Conservation (phyloP, 2,888 invertebrate genomes). For the Drosophila longiperda region DNA sequence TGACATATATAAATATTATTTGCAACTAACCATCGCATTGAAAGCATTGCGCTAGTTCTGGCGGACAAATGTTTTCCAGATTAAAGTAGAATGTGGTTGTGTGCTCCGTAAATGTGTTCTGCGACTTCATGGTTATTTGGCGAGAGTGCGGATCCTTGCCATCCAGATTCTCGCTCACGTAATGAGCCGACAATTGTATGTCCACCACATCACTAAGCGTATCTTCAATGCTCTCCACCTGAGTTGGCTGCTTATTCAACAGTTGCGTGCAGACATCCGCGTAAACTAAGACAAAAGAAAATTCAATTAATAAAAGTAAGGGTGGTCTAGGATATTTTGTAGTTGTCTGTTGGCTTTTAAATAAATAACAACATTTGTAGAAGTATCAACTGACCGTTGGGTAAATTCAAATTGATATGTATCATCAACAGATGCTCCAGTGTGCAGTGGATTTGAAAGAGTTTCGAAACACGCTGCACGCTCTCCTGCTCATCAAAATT, state of each 20-base stretch:
- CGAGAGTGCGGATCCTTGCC: constrained; percentile 83
- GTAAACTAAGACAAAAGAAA: constrained; percentile 63
- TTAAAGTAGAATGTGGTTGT: constrained; percentile 82
- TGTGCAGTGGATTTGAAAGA: constrained; percentile 83
- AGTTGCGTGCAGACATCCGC: constrained; percentile 80
- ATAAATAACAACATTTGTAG: not conserved
- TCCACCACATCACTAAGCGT: constrained; percentile 77
- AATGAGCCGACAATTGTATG: constrained; percentile 78
- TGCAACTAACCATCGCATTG: constrained; percentile 73
- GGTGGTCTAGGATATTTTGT: not conserved
- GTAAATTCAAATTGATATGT: constrained; percentile 82
- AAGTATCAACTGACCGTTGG: constrained; percentile 67
- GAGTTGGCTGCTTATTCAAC: constrained; percentile 69
- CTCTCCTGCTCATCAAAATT: constrained; percentile 78
- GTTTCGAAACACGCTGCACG: constrained; percentile 73
- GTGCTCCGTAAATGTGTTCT: constrained; percentile 77
- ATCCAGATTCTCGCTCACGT: constrained; percentile 79
- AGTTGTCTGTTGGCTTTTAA: not conserved
- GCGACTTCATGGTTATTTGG: constrained; percentile 79
- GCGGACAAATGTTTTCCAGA: constrained; percentile 83
- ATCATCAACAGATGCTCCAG: constrained; percentile 84
- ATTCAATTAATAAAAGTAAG: not conserved
- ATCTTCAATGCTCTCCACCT: constrained; percentile 75
- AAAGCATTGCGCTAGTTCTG: constrained; percentile 75
- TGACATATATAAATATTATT: not conserved